Evolutionary conservation across 2,797 vertebrate species (phyloP), one percentile per base, ranked within the genome.

Genomic region (Phrynocephalus vlangalii): DNA sequence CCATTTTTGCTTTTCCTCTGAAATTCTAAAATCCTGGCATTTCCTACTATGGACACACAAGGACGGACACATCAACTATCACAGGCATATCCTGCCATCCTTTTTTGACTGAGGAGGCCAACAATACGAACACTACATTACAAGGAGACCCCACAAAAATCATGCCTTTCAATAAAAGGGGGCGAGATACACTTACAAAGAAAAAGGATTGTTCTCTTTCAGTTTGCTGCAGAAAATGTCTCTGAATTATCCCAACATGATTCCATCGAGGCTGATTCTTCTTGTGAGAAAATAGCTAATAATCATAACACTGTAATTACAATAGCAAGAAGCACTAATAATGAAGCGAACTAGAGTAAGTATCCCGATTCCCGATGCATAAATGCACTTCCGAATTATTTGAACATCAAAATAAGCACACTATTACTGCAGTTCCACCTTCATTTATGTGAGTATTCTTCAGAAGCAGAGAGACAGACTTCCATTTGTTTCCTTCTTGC

Each of bases 401-500:
- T 26, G 52, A 78, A 76, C 79, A 80, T 20, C 52, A 48, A 86
- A 44, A 63, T n/a, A 72, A 20, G 18, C 28, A 63, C 38, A 79
- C 71, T 66, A 72, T 66, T 60, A 72, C 6, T 4, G 18, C 13
- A 63, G 30, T 87, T 72, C 52, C 70, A 70, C 77, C 73, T 87
- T 66, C 18, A 77, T 68, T 33, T 22, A 56, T 56, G 26, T n/a
- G 15, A 8, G 20, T 56, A 38, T 2, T 38, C 26, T 60, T 72
- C 24, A 44, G 86, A 2, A 1, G 92, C 77, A 86, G 84, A 81
- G 26, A 71, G 83, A 88, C 88, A 71, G 89, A 86, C 86, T 89
- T 75, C 68, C 15, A 30, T 75, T 24, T 2, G 84, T 89, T 79
- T 86, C 78, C 52, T 11, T 70, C 52, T 70, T 28, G 71, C 80